phyloP scores from a whole-genome alignment of 2,888 invertebrate genomes.

The Muscina levida region DNA sequence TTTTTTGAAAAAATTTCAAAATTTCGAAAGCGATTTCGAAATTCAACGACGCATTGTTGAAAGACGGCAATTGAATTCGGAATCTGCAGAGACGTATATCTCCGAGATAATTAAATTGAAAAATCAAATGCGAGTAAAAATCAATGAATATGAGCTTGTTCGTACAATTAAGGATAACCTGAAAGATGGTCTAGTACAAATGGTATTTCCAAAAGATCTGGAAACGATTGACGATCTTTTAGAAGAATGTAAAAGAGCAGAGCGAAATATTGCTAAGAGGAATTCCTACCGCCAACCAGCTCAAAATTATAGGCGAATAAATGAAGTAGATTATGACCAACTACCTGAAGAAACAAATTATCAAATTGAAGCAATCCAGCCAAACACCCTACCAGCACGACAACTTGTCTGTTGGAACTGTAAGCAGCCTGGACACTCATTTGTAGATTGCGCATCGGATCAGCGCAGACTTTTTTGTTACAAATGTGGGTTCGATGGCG shows the following conservation, averaged over 20 bases:
- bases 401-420: slow-evolving; percentile 37
- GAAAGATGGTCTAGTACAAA: slow-evolving; percentile 3
- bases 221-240: not conserved
- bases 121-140: not conserved
- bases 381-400: not conserved
- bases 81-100: slow-evolving; percentile 6
- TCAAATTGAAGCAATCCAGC: not conserved
- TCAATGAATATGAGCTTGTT: slow-evolving; percentile 11
- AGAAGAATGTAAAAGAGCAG: slow-evolving; percentile 30
- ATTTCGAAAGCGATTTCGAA: too few relatives aligned
- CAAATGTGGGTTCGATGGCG: too few relatives aligned
- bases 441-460: slow-evolving; percentile 5
- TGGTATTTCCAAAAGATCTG: slow-evolving; percentile 5
- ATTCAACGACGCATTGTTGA: slow-evolving; percentile 33
- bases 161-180: too few relatives aligned
- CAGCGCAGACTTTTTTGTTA: slow-evolving; percentile 23
- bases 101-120: slow-evolving; percentile 12
- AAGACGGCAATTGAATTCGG: slow-evolving; percentile 6
- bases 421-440: slow-evolving; percentile 6
- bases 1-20: slow-evolving; percentile 13
- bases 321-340: not conserved
- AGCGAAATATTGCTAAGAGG: slow-evolving; percentile 2
- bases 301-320: too few relatives aligned
- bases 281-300: not conserved
- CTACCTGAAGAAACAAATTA: not conserved